Percentiles rank a stretch among this genome's conserved stretches.
Conservation (phyloP, 2,113 vertebrate species). For the Hyla sarda region DNA sequence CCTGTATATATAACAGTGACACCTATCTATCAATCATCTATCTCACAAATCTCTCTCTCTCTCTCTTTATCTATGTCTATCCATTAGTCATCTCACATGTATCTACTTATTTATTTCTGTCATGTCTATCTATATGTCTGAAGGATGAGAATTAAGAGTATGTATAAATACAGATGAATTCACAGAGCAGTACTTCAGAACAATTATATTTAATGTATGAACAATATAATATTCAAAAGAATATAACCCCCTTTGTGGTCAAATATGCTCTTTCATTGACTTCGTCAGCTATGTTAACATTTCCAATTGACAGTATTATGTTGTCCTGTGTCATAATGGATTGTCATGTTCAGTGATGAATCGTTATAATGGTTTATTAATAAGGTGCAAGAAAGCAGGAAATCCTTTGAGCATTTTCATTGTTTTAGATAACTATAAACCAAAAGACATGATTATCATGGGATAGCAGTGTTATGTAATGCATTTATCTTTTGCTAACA, state of each 20-base stretch:
- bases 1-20: too few relatives aligned
- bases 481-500: neutral
- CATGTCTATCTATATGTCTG: neutral
- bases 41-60: too few relatives aligned
- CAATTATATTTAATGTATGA: constrained; percentile 10
- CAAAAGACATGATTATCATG: constrained; percentile 9
- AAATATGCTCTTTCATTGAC: neutral
- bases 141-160: neutral
- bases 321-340: constrained; percentile 16
- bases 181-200: neutral
- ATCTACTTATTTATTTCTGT: neutral
- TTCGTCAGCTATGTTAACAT: constrained; percentile 1
- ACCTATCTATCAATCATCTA: too few relatives aligned
- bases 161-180: neutral
- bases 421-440: constrained; percentile 34
- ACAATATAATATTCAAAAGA: neutral
- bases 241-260: neutral
- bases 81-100: neutral
- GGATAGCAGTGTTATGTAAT: neutral
- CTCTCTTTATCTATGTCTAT: too few relatives aligned
- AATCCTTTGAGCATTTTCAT: constrained; percentile 22
- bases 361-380: constrained; percentile 31
- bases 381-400: constrained; percentile 19
- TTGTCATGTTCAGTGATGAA: constrained; percentile 12
- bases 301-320: constrained; percentile 17